Conservation (phyloP, 2,888 invertebrate species). For the Lamproptera curius region DNA sequence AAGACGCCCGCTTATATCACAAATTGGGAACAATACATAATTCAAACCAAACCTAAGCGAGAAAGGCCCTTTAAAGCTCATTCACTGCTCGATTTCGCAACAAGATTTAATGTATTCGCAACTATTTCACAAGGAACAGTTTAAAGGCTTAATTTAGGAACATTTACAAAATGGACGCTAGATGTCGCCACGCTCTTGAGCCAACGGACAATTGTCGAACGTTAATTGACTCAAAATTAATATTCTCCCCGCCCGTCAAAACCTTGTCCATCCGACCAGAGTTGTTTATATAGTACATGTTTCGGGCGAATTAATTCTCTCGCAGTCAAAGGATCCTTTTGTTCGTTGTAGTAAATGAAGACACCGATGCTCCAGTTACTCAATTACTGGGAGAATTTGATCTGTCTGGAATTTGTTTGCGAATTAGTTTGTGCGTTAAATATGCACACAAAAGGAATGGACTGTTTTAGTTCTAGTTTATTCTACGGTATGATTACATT, state of each 20-base stretch:
- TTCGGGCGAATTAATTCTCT: not conserved
- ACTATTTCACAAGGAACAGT: too few species aligned
- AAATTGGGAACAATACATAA: too few species aligned
- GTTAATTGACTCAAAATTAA: not conserved
- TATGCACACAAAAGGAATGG: constrained; percentile 6
- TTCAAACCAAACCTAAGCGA: too few species aligned
- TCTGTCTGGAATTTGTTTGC: constrained; percentile 19
- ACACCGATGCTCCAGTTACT: constrained; percentile 18
- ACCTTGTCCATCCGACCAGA: not conserved
- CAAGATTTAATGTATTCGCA: too few species aligned
- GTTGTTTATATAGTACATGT: not conserved
- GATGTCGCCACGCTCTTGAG: too few species aligned
- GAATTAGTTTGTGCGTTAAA: constrained; percentile 13
- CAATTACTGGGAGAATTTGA: constrained; percentile 23
- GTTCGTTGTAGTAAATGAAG: constrained; percentile 8
- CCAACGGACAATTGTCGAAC: not conserved
- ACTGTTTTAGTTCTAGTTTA: too few species aligned
- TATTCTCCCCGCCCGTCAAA: not conserved
- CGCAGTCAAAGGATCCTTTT: constrained; percentile 15
- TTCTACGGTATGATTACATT: too few species aligned
- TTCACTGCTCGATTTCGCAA: too few species aligned
- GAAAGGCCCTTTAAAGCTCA: too few species aligned
- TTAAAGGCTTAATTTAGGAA: too few species aligned
- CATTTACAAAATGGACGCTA: too few species aligned
- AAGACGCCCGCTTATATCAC: too few species aligned